phyloP scores from a whole-genome alignment of 2,888 invertebrate genomes.

The Anoncus sp. region DNA sequence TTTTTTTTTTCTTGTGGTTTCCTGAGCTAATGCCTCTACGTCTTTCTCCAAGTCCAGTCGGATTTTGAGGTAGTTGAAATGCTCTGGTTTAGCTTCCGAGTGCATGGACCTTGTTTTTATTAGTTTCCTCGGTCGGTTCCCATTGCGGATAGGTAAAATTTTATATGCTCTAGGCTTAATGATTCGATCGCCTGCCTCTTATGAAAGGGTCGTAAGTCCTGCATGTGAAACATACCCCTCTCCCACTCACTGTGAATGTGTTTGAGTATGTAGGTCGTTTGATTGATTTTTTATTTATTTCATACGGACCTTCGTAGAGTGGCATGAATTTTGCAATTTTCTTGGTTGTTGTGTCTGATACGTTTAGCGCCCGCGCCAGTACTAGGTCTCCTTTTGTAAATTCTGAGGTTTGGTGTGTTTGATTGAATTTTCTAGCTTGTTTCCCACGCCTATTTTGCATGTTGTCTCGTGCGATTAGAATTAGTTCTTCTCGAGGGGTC shows the following conservation, averaged over 20 bases:
- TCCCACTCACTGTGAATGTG: background rate
- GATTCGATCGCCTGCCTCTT: too few species aligned
- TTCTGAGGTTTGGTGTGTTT: background rate
- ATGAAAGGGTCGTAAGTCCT: background rate
- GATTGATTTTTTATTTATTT: background rate
- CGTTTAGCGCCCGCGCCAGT: background rate
- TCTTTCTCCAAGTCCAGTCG: too few species aligned
- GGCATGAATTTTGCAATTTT: too few species aligned
- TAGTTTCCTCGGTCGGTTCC: too few species aligned
- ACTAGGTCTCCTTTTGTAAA: background rate
- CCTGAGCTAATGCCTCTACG: too few species aligned
- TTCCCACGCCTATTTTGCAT: background rate
- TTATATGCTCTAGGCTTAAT: too few species aligned
- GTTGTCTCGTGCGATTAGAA: background rate
- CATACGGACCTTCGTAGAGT: background rate
- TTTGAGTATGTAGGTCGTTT: background rate
- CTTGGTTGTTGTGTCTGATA: background rate
- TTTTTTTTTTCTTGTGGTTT: too few species aligned
- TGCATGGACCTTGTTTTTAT: too few species aligned
- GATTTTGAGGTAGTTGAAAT: too few species aligned
- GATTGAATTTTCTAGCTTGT: background rate
- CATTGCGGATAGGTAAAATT: too few species aligned
- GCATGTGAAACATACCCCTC: background rate
- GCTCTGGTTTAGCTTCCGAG: too few species aligned
- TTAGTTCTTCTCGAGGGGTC: background rate